Base-by-base conservation (phyloP, 2,888 invertebrate genomes). In the Syritta pipiens region DNA sequence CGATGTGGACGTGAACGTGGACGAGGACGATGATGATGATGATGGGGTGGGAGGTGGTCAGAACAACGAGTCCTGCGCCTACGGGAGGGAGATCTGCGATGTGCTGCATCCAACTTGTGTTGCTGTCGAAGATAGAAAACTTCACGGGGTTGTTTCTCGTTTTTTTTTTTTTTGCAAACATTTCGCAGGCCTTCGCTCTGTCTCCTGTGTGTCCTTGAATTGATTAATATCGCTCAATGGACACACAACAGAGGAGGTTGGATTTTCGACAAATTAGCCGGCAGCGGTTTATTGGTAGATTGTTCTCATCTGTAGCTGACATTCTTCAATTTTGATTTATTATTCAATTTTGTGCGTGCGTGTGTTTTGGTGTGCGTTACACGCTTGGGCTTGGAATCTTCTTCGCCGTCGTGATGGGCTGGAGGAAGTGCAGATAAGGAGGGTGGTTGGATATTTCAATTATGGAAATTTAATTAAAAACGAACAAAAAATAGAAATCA, bases 251-350 rank as follows among this genome's bases (percentile, higher is more conserved):
- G 24, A 20, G 24, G 22, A 19, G 46, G 22, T 32, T 63, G 46
- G 53, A 17, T 24, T 53, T 19, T 22, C 22, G 28, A 63, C 49
- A 79, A 74, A 79, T 79, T 79, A 79, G 74, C 79, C 79, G 57
- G 67, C 74, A 62, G 79, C 74, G 67, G 74, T 79, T 72, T 79
- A 79, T 72, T 67, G 67, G 59, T 62, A 74, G 79, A 79, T 65
- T 68, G 65, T 51, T 55, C 74, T 79, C 79, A 67, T 74, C 79
- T 79, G 79, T 68, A 79, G 79, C 79, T 79, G 79, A 79, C 74
- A 79, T 79, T 79, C 79, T 68, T 74, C 74, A 79, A 74, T 74
- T 79, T 79, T 79, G 79, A 79, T 79, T 79, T 79, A 79, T 79
- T 79, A 79, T 79, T 79, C 67, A 79, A 79, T 77, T 65, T 68